phyloP scores from a whole-genome alignment of 2,113 vertebrate species.

The Mus pahari region DNA sequence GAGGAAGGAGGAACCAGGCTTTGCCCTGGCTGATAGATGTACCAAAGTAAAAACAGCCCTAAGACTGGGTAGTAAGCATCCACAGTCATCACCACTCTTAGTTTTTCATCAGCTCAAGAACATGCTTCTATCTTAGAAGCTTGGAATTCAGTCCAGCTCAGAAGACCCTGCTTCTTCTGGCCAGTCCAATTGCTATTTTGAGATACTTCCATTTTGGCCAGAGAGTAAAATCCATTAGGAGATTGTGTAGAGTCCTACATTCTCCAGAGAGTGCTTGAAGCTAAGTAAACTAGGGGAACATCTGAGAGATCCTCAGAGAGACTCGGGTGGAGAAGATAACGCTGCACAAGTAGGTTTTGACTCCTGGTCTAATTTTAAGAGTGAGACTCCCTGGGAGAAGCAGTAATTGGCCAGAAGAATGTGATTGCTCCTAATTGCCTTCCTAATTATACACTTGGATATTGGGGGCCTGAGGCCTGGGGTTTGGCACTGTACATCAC shows the following conservation, averaged over 20 bases:
- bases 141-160: background rate
- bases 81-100: background rate
- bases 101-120: background rate
- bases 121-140: background rate
- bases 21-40: background rate
- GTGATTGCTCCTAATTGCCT: constrained; percentile 75
- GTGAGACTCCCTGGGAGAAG: constrained; percentile 53
- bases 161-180: constrained; percentile 57
- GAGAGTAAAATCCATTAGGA: constrained; percentile 79
- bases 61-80: background rate
- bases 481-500: constrained; percentile 53
- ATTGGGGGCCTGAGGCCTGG: constrained; percentile 44
- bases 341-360: constrained; percentile 63
- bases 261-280: constrained; percentile 68
- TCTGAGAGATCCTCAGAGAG: constrained; percentile 59
- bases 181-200: constrained; percentile 79
- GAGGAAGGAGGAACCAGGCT: background rate
- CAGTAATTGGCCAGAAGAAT: constrained; percentile 66
- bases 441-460: constrained; percentile 51
- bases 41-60: background rate
- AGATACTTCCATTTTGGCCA: constrained; percentile 77
- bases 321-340: constrained; percentile 23
- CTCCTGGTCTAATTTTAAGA: constrained; percentile 71
- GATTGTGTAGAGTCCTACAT: constrained; percentile 41
- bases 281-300: constrained; percentile 50